Percentiles rank a stretch among this genome's conserved stretches.
Conservation (phyloP, 2,888 invertebrate species). For the Tryphoninae sp. region DNA sequence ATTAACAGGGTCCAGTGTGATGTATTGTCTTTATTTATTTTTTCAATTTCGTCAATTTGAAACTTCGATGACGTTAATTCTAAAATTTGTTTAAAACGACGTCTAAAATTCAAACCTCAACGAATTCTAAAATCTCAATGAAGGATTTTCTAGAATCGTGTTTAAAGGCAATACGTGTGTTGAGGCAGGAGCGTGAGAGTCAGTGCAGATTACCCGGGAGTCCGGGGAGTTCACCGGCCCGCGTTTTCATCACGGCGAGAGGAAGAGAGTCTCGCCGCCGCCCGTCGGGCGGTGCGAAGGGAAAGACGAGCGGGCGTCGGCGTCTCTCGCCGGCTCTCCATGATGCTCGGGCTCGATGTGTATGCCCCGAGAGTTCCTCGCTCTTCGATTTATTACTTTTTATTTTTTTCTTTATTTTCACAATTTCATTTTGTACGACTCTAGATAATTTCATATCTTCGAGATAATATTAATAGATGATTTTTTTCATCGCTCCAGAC, state of each 20-base stretch:
- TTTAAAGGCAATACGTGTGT: neutral
- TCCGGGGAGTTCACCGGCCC: conserved; percentile 63
- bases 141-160: neutral
- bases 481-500: too few species aligned
- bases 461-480: neutral
- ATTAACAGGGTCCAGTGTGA: too few species aligned
- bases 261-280: conserved; percentile 1
- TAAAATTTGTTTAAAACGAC: too few species aligned
- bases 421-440: neutral
- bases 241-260: conserved; percentile 36
- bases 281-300: conserved; percentile 4
- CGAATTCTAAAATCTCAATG: too few species aligned
- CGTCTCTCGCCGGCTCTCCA: conserved; percentile 33
- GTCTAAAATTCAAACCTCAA: too few species aligned
- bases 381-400: conserved; percentile 36
- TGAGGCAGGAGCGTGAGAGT: conserved; percentile 21
- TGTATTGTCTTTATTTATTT: too few species aligned
- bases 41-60: too few species aligned
- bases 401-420: conserved; percentile 13
- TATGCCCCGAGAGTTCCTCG: neutral
- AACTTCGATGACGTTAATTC: too few species aligned
- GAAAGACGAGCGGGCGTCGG: conserved; percentile 24
- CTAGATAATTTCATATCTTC: neutral
- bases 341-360: neutral
- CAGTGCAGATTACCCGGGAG: conserved; percentile 48